Evolutionary conservation across 2,888 invertebrate species (phyloP).

Genomic region (Cerastis leucographa): DNA sequence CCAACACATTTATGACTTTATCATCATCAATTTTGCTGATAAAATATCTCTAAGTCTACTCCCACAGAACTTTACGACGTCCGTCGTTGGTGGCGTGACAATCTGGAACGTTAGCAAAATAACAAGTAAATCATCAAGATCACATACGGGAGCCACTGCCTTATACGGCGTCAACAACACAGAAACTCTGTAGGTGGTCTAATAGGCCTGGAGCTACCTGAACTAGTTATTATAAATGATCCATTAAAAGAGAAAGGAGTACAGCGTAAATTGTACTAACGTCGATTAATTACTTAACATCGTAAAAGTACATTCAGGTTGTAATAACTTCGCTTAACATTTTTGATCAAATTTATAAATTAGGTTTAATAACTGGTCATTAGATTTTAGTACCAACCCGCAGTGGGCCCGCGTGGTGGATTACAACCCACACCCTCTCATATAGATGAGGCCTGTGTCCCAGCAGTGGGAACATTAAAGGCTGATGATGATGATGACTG

Average conservation of each 20-base stretch:
- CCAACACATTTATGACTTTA: not conserved
- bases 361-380: too few relatives aligned
- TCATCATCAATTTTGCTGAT: not conserved
- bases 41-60: not conserved
- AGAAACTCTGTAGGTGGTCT: constrained; percentile 38
- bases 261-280: constrained; percentile 5
- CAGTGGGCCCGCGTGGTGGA: too few relatives aligned
- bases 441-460: too few relatives aligned
- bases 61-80: not conserved
- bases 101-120: constrained; percentile 2
- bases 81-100: not conserved
- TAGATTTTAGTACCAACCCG: too few relatives aligned
- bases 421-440: too few relatives aligned
- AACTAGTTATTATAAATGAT: constrained; percentile 51
- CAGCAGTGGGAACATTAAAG: too few relatives aligned
- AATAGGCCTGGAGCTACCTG: constrained; percentile 41
- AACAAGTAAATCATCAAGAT: constrained; percentile 4
- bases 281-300: constrained; percentile 37
- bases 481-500: too few relatives aligned
- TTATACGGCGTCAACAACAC: constrained; percentile 8
- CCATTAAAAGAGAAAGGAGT: constrained; percentile 52
- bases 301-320: constrained; percentile 17
- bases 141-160: constrained; percentile 3
- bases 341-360: not conserved
- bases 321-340: not conserved